Conservation (phyloP, 2,888 invertebrate genomes). For the Quadriops clusia region DNA sequence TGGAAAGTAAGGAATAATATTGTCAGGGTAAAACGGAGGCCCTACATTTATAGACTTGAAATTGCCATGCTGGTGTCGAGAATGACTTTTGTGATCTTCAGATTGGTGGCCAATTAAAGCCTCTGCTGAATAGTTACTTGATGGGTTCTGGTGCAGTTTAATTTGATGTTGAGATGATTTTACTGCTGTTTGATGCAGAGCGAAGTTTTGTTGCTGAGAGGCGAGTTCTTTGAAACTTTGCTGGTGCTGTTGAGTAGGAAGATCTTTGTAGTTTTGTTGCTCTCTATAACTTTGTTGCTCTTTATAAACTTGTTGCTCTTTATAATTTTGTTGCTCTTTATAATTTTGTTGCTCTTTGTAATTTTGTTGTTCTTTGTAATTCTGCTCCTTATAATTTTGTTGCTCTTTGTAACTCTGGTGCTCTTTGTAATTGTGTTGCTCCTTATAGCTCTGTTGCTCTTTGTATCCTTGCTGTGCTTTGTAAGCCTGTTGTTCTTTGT, state of each 20-base stretch:
- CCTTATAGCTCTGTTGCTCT: conserved; percentile 1
- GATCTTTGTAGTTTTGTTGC: conserved; percentile 2
- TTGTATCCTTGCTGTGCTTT: conserved; percentile 3
- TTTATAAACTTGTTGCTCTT: conserved; percentile 6
- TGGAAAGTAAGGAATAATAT: conserved; percentile 33
- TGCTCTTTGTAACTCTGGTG: conserved; percentile 6
- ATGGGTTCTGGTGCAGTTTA: conserved; percentile 20
- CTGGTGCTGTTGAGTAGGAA: conserved; percentile 8
- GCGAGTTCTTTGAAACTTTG: too few relatives aligned
- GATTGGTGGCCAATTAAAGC: conserved; percentile 30
- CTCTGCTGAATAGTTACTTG: conserved; percentile 35
- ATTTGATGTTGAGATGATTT: conserved; percentile 9
- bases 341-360: conserved; percentile 6
- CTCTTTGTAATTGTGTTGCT: conserved; percentile 2
- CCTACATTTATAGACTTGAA: conserved; percentile 25
- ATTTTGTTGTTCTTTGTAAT: conserved; percentile 8
- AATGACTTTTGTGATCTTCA: conserved; percentile 12
- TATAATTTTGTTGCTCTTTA: conserved; percentile 8
- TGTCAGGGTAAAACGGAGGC: conserved; percentile 30
- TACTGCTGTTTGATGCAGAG: too few relatives aligned
- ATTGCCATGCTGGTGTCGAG: conserved; percentile 11
- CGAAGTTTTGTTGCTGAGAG: too few relatives aligned
- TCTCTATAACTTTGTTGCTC: conserved; percentile 4
- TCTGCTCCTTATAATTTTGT: conserved; percentile 4
- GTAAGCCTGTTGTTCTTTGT: not conserved